Evolutionary conservation across 2,113 vertebrate genomes (phyloP), one percentile per base, ranked within the genome.

Genomic region (Cynoglossus semilaevis): DNA sequence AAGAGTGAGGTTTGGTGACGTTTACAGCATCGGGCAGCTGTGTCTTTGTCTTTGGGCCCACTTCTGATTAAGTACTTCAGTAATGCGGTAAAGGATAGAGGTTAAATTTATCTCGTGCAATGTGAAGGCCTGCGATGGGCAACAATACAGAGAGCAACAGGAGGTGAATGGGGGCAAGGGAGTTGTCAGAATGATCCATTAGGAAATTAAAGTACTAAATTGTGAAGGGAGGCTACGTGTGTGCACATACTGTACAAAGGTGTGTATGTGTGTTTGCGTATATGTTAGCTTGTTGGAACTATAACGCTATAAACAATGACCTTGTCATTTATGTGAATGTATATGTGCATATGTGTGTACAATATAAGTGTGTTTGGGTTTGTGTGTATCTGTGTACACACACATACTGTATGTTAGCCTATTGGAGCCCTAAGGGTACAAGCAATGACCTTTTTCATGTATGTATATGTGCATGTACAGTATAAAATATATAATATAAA

Each of bases 161-260:
- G 44, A 19, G 15, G 37, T 14, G 35, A 56, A n/a, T 6, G n/a
- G 41, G 64, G 40, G 35, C 4, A 17, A 67, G 0, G 5, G 54
- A 56, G 56, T 53, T 83, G 80, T 82, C 77, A 81, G 82, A 83
- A 81, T 83, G 74, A 84, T 84, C 64, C 63, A 80, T 80, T 79
- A 74, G 59, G 37, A 73, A 80, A 77, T 84, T 76, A 77, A 70
- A 70, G 64, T 11, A 48, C 45, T 63, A 63, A 67, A 65, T 38
- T 67, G 64, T 15, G n/a, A 61, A 50, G 44, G 51, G 38, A 42
- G 41, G n/a, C 7, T 45, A 45, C 38, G 16, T 15, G 41, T 55
- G 57, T 46, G 41, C 22, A 29, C 22, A 29, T 29, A 29, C 6
- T 2, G 22, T 29, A 29, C 6, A 29, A 2, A 29, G 6, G 22